phyloP scores from a whole-genome alignment of 2,888 invertebrate genomes.

The Julus scanicus region DNA sequence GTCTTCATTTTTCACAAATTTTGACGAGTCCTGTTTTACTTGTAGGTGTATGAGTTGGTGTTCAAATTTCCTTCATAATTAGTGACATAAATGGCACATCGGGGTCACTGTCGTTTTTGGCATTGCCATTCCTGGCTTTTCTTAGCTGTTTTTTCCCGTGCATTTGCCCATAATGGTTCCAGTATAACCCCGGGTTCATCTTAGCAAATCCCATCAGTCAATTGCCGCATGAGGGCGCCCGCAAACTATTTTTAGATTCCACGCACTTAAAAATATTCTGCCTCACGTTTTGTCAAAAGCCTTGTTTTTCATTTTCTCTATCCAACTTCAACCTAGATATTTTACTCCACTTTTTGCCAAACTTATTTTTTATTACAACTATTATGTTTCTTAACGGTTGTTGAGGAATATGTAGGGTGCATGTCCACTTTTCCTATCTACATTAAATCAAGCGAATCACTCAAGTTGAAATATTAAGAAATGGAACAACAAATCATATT shows the following conservation, averaged over 20 bases:
- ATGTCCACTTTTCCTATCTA: not conserved
- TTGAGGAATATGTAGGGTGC: not conserved
- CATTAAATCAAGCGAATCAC: not conserved
- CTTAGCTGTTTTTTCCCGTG: not conserved
- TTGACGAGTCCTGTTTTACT: not conserved
- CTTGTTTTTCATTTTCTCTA: not conserved
- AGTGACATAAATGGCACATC: constrained; percentile 27
- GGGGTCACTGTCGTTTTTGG: not conserved
- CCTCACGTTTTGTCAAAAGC: not conserved
- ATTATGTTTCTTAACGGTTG: not conserved
- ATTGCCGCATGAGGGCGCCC: constrained; percentile 19
- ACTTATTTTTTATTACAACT: not conserved
- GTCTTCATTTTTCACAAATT: constrained; percentile 25
- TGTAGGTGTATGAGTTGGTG: not conserved
- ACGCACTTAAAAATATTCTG: not conserved
- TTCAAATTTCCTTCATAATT: constrained; percentile 26
- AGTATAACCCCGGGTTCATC: not conserved
- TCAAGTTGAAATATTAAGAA: not conserved
- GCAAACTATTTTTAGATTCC: not conserved
- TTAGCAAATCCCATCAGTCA: constrained; percentile 12
- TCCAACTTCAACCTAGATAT: not conserved
- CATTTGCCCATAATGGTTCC: not conserved
- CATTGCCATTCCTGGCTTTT: not conserved
- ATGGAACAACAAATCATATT: not conserved
- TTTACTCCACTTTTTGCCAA: not conserved